Base-by-base conservation (phyloP, 2,797 vertebrate species). In the Brachyrhaphis roseni region DNA sequence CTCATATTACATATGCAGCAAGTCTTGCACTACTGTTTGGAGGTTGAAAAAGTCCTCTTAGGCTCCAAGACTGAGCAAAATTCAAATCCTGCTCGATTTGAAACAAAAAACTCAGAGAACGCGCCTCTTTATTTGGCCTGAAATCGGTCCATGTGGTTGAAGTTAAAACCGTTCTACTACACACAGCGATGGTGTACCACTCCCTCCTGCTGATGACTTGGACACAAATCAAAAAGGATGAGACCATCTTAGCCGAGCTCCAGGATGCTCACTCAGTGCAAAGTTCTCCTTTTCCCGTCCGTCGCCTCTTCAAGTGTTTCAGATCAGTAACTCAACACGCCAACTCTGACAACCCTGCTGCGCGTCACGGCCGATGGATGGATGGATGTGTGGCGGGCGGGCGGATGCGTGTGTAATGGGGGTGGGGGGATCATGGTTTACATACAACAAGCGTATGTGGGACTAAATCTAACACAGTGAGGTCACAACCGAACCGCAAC, bases 401-500 rank as follows among this genome's bases (percentile, higher is more conserved):
- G 66, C 23, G 2, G 41, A 71, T 13, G 68, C 49, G 49, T 51
- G 41, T 2, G 39, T 70, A 18, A 68, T 79, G 74, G 86, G 11
- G 49, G 2, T 4, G n/a, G 82, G 59, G 66, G 23, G 80, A 78
- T 82, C 53, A 83, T 90, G 88, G 84, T 84, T 90, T 59, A 89
- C 88, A 86, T 75, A 64, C 76, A 70, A 43, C 51, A 68, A 13
- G 83, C 82, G 90, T 76, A 82, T 76, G 84, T 72, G 86, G 85
- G 89, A 88, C 91, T 93, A 92, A 88, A 83, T 90, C 87, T 92
- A 92, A 92, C 92, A 93, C 91, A 92, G 90, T 89, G 89, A 93
- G 89, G 92, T 90, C 90, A 92, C 90, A 93, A 92, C 84, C 93
- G 93, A 95, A 95, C 93, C 82, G 92, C 88, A 94, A 95, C 93